Evolutionary conservation across 30 jellyfish, hydroid and myxozoan species (phyloP).

Genomic region (Morbakka virulenta): DNA sequence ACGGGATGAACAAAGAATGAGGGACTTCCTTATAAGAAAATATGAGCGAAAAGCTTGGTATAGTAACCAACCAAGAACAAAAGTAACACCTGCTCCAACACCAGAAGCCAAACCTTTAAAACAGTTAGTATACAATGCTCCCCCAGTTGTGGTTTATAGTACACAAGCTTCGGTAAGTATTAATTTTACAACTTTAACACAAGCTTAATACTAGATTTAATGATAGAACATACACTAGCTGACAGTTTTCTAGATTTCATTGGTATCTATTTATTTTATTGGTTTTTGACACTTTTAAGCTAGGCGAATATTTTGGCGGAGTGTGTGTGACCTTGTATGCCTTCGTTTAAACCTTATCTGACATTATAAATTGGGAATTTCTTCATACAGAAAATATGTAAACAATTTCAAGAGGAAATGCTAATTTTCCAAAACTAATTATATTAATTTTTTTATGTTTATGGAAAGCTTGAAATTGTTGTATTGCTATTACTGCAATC

Average conservation of each 20-base stretch:
- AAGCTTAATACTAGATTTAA: background rate
- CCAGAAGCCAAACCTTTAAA: conserved; percentile 91
- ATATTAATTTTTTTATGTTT: too few species aligned
- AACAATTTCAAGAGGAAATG: too few species aligned
- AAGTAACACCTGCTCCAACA: conserved; percentile 38
- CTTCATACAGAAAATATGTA: too few species aligned
- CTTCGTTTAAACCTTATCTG: too few species aligned
- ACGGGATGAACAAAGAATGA: conserved; percentile 86
- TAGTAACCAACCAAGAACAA: conserved; percentile 73
- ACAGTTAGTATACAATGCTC: conserved; percentile 58
- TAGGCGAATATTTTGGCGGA: too few species aligned
- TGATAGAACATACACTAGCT: background rate
- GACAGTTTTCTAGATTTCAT: background rate
- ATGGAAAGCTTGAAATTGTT: too few species aligned
- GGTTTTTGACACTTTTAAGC: too few species aligned
- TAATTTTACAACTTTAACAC: background rate
- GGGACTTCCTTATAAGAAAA: conserved; percentile 69
- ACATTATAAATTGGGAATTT: too few species aligned
- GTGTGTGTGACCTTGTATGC: too few species aligned
- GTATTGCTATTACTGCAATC: too few species aligned
- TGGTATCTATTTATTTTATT: too few species aligned
- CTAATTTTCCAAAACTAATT: too few species aligned
- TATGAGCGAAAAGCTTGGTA: conserved; percentile 90
- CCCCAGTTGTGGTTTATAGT: conserved; percentile 13
- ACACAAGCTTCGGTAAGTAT: conserved; percentile 38